These are phyloP conservation scores for Vulpes vulpes DNA, from an alignment of 2,113 vertebrate species.

Conservation along the genomic window DNA sequence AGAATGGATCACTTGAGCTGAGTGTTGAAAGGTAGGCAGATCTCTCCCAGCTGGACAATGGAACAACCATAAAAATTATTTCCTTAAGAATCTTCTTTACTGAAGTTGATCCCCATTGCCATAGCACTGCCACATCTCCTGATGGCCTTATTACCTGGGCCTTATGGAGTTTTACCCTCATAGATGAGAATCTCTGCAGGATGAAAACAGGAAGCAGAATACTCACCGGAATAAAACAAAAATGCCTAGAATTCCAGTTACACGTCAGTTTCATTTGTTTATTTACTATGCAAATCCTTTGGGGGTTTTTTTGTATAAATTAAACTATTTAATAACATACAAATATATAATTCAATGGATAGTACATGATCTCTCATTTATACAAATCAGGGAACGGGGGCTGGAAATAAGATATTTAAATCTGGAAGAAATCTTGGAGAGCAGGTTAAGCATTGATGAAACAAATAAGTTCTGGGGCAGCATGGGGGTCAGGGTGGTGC, in stretches of 20 bases:
- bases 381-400: background rate
- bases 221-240: background rate
- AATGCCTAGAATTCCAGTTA: background rate
- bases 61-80: background rate
- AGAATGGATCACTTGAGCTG: background rate
- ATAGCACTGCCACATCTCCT: background rate
- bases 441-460: background rate
- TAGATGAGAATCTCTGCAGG: background rate
- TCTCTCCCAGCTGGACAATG: background rate
- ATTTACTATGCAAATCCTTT: background rate
- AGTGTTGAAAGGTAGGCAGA: background rate
- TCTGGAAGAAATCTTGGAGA: background rate
- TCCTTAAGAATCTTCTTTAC: background rate
- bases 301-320: background rate
- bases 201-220: background rate
- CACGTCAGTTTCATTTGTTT: background rate
- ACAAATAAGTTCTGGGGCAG: background rate
- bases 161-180: background rate
- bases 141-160: background rate
- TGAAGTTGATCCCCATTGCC: background rate
- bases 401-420: background rate
- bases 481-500: background rate
- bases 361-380: background rate
- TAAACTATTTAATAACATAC: background rate
- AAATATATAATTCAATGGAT: background rate